A percentile compares a stretch with the other conserved stretches of the same genome.
phyloP scores from a whole-genome alignment of 2,113 vertebrate species.

The Ivindomyrus marchei region DNA sequence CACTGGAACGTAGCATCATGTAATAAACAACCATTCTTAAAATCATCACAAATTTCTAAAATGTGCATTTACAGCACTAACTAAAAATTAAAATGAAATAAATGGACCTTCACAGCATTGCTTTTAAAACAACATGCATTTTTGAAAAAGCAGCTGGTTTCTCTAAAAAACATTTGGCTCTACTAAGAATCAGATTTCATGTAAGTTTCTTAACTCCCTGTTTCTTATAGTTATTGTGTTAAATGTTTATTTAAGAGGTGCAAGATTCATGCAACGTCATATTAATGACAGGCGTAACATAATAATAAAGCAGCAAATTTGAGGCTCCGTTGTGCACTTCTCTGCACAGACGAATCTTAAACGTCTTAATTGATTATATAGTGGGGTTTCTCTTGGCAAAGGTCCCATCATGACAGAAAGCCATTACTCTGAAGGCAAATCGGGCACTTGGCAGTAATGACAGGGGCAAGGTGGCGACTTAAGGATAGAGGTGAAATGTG shows the following conservation, averaged over 20 bases:
- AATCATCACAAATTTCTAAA: neutral
- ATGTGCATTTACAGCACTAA: neutral
- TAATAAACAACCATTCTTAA: neutral
- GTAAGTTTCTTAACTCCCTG: neutral
- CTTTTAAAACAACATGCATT: neutral
- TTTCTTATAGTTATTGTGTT: neutral
- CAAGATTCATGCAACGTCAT: neutral
- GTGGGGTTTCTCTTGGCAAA: neutral
- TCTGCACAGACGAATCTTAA: neutral
- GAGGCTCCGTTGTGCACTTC: neutral
- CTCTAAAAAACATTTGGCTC: neutral
- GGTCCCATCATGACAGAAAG: neutral
- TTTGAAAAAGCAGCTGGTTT: neutral
- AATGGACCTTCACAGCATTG: neutral
- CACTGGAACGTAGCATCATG: neutral
- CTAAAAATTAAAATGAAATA: neutral
- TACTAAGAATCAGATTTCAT: neutral
- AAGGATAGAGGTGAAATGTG: neutral
- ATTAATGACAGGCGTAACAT: neutral
- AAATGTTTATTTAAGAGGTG: neutral
- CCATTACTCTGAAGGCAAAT: neutral
- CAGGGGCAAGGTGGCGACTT: neutral
- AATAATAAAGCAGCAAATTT: neutral
- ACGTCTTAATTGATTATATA: neutral
- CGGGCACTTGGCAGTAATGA: slow-evolving; percentile 3